These are phyloP conservation scores for Meandrusa payeni DNA, from an alignment of 2,888 invertebrate genomes.

Conservation along the genomic window DNA sequence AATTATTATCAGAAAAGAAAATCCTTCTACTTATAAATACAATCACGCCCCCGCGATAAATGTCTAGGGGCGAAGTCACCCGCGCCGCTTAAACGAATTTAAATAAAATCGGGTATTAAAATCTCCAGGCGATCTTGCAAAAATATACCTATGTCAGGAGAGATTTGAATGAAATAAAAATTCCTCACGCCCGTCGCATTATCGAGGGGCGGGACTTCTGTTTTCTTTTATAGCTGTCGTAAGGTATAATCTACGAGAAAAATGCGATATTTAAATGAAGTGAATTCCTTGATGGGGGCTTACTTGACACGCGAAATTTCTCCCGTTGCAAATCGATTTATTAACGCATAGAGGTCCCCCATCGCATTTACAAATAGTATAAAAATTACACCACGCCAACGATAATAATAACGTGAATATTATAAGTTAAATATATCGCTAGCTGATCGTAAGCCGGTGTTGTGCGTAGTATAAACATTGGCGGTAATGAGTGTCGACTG, in stretches of 20 bases:
- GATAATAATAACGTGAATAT: slow-evolving; percentile 14
- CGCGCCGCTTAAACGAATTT: slow-evolving; percentile 75
- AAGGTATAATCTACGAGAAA: slow-evolving; percentile 81
- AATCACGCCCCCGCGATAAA: slow-evolving; percentile 74
- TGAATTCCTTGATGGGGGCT: slow-evolving; percentile 71
- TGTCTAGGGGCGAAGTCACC: slow-evolving; percentile 69
- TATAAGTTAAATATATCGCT: slow-evolving; percentile 49
- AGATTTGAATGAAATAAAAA: slow-evolving; percentile 80
- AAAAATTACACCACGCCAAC: slow-evolving; percentile 14
- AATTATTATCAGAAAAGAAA: slow-evolving; percentile 29
- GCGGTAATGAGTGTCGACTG: slow-evolving; percentile 52
- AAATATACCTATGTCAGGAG: slow-evolving; percentile 79
- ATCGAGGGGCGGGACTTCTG: slow-evolving; percentile 75
- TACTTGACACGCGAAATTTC: slow-evolving; percentile 63
- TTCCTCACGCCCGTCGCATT: slow-evolving; percentile 77
- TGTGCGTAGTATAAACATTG: slow-evolving; percentile 64
- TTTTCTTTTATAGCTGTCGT: slow-evolving; percentile 81
- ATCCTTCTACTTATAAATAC: slow-evolving; percentile 65
- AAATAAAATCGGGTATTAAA: slow-evolving; percentile 79
- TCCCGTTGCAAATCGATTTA: slow-evolving; percentile 65
- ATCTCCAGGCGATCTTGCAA: slow-evolving; percentile 75
- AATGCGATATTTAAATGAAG: slow-evolving; percentile 81
- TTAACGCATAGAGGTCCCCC: slow-evolving; percentile 54
- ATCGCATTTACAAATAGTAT: slow-evolving; percentile 34
- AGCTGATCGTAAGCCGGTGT: slow-evolving; percentile 44